A percentile compares a stretch with the other conserved stretches of the same genome.
Conservation (phyloP, 2,797 vertebrate genomes). For the Lerista edwardsae region DNA sequence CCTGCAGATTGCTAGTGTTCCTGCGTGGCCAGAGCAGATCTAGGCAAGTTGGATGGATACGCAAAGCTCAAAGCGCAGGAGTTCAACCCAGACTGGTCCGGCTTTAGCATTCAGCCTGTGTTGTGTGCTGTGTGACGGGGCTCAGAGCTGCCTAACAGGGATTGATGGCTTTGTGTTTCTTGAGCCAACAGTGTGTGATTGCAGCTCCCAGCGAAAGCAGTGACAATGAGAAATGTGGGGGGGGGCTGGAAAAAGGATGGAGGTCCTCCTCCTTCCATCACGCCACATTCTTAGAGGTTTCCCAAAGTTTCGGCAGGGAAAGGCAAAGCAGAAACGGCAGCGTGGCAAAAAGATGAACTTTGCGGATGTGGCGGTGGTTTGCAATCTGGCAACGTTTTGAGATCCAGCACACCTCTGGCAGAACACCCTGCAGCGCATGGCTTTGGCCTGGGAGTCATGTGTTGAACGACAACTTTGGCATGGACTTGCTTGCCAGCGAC, state of each 20-base stretch:
- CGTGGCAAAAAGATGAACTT: neutral
- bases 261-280: neutral
- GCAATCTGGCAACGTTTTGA: neutral
- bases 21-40: neutral
- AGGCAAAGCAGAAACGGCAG: fast-evolving
- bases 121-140: neutral
- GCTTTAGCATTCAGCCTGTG: conserved; percentile 2
- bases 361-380: neutral
- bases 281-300: neutral
- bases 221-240: neutral
- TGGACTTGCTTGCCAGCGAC: neutral
- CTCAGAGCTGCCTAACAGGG: conserved; percentile 7
- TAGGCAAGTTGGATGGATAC: conserved; percentile 3
- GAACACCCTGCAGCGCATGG: neutral
- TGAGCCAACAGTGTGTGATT: neutral
- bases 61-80: fast-evolving
- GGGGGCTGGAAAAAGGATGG: neutral
- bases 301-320: neutral
- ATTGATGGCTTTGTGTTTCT: conserved; percentile 39
- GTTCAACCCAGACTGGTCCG: neutral
- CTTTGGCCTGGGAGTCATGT: neutral
- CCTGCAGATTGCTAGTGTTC: neutral
- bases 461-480: neutral
- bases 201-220: neutral
- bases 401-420: neutral